A percentile compares a stretch with the other conserved stretches of the same genome.
These are phyloP conservation scores for Melinaea marsaeus DNA, from an alignment of 2,888 invertebrate species.

Conservation along the genomic window DNA sequence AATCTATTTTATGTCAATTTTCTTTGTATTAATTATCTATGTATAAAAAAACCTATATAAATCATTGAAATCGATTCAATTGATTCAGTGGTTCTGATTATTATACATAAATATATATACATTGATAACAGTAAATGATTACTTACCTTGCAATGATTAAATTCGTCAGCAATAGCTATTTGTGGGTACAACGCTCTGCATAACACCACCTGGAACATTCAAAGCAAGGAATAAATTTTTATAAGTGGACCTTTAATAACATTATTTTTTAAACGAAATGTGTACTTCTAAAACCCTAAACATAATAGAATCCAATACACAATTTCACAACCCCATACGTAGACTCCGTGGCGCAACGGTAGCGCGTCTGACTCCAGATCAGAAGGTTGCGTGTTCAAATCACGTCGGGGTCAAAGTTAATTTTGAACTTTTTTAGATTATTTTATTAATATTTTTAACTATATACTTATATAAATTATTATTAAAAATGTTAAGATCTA, in stretches of 20 bases:
- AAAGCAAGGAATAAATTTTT: constrained; percentile 9
- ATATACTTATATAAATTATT: no score
- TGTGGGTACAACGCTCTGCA: constrained; percentile 97
- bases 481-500: neutral
- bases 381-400: constrained; percentile 99
- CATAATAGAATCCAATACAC: neutral
- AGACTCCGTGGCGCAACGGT: constrained; percentile 97
- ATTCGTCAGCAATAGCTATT: constrained; percentile 95
- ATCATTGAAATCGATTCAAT: no score
- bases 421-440: neutral
- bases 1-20: no score
- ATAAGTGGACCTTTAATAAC: neutral
- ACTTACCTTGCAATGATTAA: constrained; percentile 90
- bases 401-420: constrained; percentile 90
- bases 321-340: neutral
- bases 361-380: constrained; percentile 99
- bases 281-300: no score
- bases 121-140: constrained; percentile 5
- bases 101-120: neutral
- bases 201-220: constrained; percentile 78
- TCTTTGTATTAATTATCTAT: no score
- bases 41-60: no score
- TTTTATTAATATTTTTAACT: constrained; percentile 2
- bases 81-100: no score
- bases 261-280: neutral